Base-by-base conservation (phyloP, 2,888 invertebrate genomes). In the Chorisops tibialis region DNA sequence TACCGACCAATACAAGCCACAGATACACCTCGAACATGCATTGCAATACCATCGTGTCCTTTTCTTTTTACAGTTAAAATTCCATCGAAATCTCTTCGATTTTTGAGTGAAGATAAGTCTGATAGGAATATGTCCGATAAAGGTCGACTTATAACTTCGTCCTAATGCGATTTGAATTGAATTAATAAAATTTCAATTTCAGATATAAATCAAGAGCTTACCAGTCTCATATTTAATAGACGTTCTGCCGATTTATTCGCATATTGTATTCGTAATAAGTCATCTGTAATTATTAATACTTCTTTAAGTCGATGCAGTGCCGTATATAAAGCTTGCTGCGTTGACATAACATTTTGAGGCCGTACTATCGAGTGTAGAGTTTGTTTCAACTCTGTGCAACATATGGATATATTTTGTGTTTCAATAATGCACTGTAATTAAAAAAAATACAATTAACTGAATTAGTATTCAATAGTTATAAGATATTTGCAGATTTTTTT, bases 231-330 rank as follows among this genome's bases (percentile, higher is more conserved):
- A 41, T 94, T 93, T 66, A 94, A 82, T 67, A 91, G 80, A 66
- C 88, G 87, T 79, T 93, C 93, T 77, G 89, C 90, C 19, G 93
- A 86, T 71, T 88, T 87, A 79, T 96, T 96, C 68, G 91, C 87
- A 75, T 92, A 90, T 91, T 95, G 81, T 75, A 95, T 86, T 77
- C 87, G 84, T 73, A 91, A 88, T 71, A 88, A 85, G 71, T 90
- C 88, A 75, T 93, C 92, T 18, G 94, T 93, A 68, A 96, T 85
- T 69, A 94, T 88, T 16, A 96, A 86, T 68, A 93, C 85, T 76
- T 96, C 95, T 63, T 87, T 84, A 72, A 90, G 89, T 73, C 89
- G 86, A 77, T 95, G 93, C 59, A 91, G 81, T n/a, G 94, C 93
- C 21, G 89, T 86, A 68, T 92, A 88, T 16, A 96, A 83, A 4